Percentiles rank a stretch among this genome's conserved stretches.
phyloP scores from a whole-genome alignment of 2,888 invertebrate genomes.

The Megastigmus dorsalis region DNA sequence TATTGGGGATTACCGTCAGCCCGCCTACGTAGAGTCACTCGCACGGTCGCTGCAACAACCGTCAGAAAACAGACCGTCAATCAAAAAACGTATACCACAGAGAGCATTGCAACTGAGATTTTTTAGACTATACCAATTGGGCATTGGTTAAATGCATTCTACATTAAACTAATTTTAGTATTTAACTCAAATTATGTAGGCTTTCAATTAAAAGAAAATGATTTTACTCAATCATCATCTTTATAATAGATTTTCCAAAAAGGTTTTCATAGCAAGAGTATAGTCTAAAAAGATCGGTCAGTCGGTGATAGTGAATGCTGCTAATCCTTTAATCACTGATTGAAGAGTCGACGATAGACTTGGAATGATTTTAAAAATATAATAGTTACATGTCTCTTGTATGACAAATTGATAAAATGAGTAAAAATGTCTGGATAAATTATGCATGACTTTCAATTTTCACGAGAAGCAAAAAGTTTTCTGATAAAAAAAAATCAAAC shows the following conservation, averaged over 20 bases:
- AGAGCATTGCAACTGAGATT: slow-evolving; percentile 45
- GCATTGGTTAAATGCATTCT: slow-evolving; percentile 45
- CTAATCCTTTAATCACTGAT: slow-evolving; percentile 65
- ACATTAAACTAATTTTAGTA: slow-evolving; percentile 37
- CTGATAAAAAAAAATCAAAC: too few relatives aligned
- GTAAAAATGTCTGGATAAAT: slow-evolving; percentile 8
- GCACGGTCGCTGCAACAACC: slow-evolving; percentile 92
- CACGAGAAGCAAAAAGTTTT: too few relatives aligned
- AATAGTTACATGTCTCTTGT: slow-evolving; percentile 39
- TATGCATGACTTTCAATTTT: slow-evolving; percentile 1
- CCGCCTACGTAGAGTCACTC: slow-evolving; percentile 93
- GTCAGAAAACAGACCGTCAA: slow-evolving; percentile 72
- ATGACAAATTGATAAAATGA: slow-evolving; percentile 35
- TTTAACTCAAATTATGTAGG: neutral
- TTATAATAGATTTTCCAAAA: neutral
- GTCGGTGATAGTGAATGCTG: slow-evolving; percentile 55
- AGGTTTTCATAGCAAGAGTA: slow-evolving; percentile 61
- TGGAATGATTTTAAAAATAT: slow-evolving; percentile 54
- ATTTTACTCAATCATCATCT: neutral
- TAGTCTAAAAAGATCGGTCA: slow-evolving; percentile 62
- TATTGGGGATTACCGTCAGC: slow-evolving; percentile 74
- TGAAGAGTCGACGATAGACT: slow-evolving; percentile 74
- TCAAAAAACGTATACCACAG: slow-evolving; percentile 57
- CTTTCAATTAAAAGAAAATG: neutral
- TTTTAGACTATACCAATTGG: slow-evolving; percentile 57